phyloP scores from a whole-genome alignment of 2,113 vertebrate genomes.

The Microcebus murinus region DNA sequence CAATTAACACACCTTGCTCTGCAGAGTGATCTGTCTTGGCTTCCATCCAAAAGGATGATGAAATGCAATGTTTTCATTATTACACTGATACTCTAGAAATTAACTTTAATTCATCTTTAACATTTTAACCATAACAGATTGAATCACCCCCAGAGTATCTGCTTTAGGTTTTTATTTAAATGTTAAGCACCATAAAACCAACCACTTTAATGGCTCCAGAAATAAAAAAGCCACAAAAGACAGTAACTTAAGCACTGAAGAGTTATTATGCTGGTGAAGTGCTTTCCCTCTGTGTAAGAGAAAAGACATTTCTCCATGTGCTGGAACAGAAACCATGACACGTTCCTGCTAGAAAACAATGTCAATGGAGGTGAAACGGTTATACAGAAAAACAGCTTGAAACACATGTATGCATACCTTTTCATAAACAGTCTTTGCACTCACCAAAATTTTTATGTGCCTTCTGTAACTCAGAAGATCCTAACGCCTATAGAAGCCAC shows the following conservation, averaged over 20 bases:
- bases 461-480: neutral
- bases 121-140: conserved; percentile 13
- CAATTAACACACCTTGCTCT: neutral
- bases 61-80: neutral
- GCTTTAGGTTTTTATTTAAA: conserved; percentile 40
- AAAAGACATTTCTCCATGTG: neutral
- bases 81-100: neutral
- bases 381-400: neutral
- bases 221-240: conserved; percentile 30
- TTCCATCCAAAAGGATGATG: neutral
- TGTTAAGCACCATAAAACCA: conserved; percentile 4
- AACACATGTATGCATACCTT: neutral
- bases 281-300: neutral
- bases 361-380: neutral
- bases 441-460: neutral
- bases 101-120: conserved; percentile 25
- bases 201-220: neutral
- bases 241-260: neutral
- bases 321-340: neutral
- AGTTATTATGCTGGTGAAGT: neutral
- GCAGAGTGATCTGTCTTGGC: neutral
- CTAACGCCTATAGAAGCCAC: neutral
- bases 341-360: neutral
- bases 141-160: neutral
- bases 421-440: neutral